Percentiles rank a stretch among this genome's conserved stretches.
phyloP scores from a whole-genome alignment of 2,888 invertebrate species.

The Galerucella calmariensis region DNA sequence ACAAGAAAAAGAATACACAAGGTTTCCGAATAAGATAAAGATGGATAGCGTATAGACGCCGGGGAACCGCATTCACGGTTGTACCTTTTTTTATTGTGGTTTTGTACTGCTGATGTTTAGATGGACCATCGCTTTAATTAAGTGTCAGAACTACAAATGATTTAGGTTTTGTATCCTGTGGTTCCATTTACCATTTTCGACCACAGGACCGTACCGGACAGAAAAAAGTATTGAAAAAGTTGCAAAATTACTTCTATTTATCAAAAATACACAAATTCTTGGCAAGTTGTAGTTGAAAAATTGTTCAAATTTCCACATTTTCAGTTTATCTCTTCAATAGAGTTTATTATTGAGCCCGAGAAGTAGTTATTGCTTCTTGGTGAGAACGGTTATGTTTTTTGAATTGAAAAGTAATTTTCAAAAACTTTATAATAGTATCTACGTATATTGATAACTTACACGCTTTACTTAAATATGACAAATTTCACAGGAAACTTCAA shows the following conservation, averaged over 20 bases:
- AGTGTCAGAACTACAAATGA: constrained; percentile 57
- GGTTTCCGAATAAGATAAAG: background rate
- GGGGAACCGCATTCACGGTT: constrained; percentile 11
- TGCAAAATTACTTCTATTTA: background rate
- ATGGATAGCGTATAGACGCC: constrained; percentile 12
- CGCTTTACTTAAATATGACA: too few relatives aligned
- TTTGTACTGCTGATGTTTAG: constrained; percentile 22
- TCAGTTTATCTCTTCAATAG: too few relatives aligned
- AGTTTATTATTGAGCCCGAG: too few relatives aligned
- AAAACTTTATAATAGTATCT: too few relatives aligned
- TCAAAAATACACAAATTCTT: background rate
- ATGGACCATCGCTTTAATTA: constrained; percentile 54
- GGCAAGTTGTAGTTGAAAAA: background rate
- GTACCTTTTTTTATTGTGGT: constrained; percentile 35
- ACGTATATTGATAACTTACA: too few relatives aligned
- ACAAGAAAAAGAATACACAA: background rate
- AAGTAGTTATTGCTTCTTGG: too few relatives aligned
- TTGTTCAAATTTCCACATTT: too few relatives aligned
- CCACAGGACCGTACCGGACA: constrained; percentile 34
- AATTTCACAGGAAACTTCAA: too few relatives aligned
- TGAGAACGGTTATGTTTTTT: too few relatives aligned
- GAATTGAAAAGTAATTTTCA: too few relatives aligned
- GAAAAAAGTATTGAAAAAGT: background rate
- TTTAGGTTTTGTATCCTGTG: constrained; percentile 55
- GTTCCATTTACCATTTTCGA: constrained; percentile 48